Evolutionary conservation across 2,888 invertebrate species (phyloP).

Genomic region (Sclerodermus sp.): DNA sequence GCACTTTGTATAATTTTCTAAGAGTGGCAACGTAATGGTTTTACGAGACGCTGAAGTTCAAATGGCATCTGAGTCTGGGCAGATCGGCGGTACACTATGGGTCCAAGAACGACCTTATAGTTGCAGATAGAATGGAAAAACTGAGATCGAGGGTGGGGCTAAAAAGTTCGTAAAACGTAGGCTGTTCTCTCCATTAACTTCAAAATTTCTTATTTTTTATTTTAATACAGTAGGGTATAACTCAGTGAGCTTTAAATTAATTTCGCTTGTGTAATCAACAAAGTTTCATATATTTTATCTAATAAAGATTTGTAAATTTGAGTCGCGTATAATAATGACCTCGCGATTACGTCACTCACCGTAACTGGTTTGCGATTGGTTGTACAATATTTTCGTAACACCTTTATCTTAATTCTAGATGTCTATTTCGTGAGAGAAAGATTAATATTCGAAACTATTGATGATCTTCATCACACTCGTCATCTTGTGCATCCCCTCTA

Average conservation of each 20-base stretch:
- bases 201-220: no score
- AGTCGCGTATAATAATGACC: conserved; percentile 3
- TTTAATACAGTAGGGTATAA: no score
- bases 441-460: not conserved
- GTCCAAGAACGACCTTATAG: not conserved
- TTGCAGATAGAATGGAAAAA: not conserved
- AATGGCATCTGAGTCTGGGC: not conserved
- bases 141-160: no score
- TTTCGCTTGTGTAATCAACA: no score
- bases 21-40: no score
- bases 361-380: not conserved
- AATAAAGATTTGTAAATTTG: no score
- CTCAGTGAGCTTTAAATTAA: no score
- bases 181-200: no score
- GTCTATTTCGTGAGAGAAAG: not conserved
- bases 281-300: no score
- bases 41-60: not conserved
- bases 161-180: no score
- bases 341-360: not conserved
- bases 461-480: conserved; percentile 1
- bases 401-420: conserved; percentile 3
- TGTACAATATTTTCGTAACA: not conserved
- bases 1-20: no score
- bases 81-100: not conserved
- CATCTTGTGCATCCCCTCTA: not conserved